These are phyloP conservation scores for Acanthochromis polyacanthus DNA, from an alignment of 2,113 vertebrate genomes.

Conservation along the genomic window DNA sequence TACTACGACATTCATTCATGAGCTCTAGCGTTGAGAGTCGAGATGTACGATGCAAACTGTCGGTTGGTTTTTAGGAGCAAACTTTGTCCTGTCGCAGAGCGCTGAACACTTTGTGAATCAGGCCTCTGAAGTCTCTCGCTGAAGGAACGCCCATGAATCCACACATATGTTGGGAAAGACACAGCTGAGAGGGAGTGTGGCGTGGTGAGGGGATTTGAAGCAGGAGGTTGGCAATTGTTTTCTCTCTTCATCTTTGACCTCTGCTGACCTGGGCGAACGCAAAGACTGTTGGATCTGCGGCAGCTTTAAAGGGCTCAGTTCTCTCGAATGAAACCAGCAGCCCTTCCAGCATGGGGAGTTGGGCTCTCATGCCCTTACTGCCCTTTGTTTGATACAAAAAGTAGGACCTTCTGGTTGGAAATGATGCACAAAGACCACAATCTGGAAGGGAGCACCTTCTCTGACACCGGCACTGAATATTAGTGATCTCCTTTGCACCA, in stretches of 20 bases:
- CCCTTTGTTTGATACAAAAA: constrained; percentile 48
- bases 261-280: constrained; percentile 50
- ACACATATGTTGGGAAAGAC: constrained; percentile 61
- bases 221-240: constrained; percentile 70
- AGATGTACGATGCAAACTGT: constrained; percentile 48
- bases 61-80: constrained; percentile 40
- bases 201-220: constrained; percentile 50
- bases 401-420: constrained; percentile 19
- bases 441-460: neutral
- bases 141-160: constrained; percentile 21
- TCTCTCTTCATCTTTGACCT: constrained; percentile 78
- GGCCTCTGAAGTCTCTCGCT: constrained; percentile 47
- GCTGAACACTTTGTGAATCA: constrained; percentile 17
- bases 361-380: constrained; percentile 32
- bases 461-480: neutral
- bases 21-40: constrained; percentile 7
- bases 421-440: constrained; percentile 11
- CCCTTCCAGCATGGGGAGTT: constrained; percentile 3
- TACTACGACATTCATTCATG: constrained; percentile 37
- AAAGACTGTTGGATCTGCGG: constrained; percentile 39
- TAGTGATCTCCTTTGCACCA: neutral
- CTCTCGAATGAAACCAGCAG: constrained; percentile 48
- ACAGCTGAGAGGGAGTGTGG: constrained; percentile 69
- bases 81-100: constrained; percentile 28
- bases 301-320: constrained; percentile 57